Evolutionary conservation across 1,140 invertebrate species (phyloP), one percentile per base, ranked within the genome.

Genomic region (Pseudomyrmex dendroicus): DNA sequence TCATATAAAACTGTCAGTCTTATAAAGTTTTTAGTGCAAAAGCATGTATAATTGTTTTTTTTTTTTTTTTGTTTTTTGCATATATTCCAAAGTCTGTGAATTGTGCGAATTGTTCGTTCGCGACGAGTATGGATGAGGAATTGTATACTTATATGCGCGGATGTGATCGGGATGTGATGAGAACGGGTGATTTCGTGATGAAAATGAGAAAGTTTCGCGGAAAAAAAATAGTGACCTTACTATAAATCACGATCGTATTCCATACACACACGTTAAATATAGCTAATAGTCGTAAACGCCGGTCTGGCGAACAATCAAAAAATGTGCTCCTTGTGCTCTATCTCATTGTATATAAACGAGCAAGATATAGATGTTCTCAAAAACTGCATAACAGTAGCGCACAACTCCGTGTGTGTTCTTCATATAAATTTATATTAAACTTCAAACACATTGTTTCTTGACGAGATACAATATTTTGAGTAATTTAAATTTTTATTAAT

Each of bases 1-100:
- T 83, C 57, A 84, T 87, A 87, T 87, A 85, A 87, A 82, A 59
- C 70, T 67, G 17, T 88, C 87, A 88, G 86, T 88, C 86, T 88
- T 87, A 85, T 88, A 78, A 73, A 72, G 70, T 87, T 84, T 35
- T 83, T 68, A 76, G 56, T 87, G 82, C 82, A 84, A 82, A 87
- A 87, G 78, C 70, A 73, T 70, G 59, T 63, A 72, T 66, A 61
- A 4, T 25, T 73, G 61, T 20, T 20, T 20, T 20, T 20, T 20
- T 20, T 20, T 20, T 73, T 66, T 63, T 61, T 57, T 57, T 57
- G 13, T 52, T 52, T 52, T 56, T 77, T 68, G 57, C 52, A 52
- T 68, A 0, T 35, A 77, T 22, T 48, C 52, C 64, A 52, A 76
- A 63, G 13, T 64, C 12, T 62, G 35, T 35, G 35, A 77, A 57